Evolutionary conservation across 2,888 invertebrate genomes (phyloP), one percentile per base, ranked within the genome.

Genomic region (Drosophila subsilvestris): DNA sequence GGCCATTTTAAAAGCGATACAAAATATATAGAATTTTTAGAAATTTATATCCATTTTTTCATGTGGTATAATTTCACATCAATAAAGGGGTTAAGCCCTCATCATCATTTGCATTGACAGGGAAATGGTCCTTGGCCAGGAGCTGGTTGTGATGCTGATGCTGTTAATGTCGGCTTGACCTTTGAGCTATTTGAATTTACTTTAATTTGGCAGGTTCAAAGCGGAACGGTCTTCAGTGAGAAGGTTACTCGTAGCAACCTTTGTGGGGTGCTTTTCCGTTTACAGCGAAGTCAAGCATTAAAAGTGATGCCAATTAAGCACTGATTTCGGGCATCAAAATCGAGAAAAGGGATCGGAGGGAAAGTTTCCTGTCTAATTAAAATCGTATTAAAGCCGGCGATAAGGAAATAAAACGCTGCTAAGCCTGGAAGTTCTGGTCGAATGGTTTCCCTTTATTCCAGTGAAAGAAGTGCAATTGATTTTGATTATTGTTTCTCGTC

Each of bases 291-390:
- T 66, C 73, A 58, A 65, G 67, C 73, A 61, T 66, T 67, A 74
- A 62, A 74, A 74, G 67, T 74, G 61, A 50, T 62, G 63, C 25
- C 25, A 25, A 6, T 25, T 25, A 25, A 25, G 25, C 67, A 55
- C 49, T 50, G 74, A 62, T 62, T 74, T 54, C 20, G 10, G 14
- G 12, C 2, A 6, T 14, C 2, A 0, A 37, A 7, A 7, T n/a
- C 0, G 2, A n/a, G 37, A 1, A 37, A 37, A n/a, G 25, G 42
- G 62, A 66, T 75, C 66, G 69, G 53, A 51, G 65, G 25, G 17
- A 62, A 66, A 69, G 51, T 67, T 71, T 70, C 58, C 56, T 68
- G 73, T 75, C 66, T 61, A 75, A 81, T 76, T 79, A 79, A 51
- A 78, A 72, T 63, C 62, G 63, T 47, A 72, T 69, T 71, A 73